Evolutionary conservation across 2,888 invertebrate species (phyloP), one percentile per base, ranked within the genome.

Genomic region (Charanyca ferruginea): DNA sequence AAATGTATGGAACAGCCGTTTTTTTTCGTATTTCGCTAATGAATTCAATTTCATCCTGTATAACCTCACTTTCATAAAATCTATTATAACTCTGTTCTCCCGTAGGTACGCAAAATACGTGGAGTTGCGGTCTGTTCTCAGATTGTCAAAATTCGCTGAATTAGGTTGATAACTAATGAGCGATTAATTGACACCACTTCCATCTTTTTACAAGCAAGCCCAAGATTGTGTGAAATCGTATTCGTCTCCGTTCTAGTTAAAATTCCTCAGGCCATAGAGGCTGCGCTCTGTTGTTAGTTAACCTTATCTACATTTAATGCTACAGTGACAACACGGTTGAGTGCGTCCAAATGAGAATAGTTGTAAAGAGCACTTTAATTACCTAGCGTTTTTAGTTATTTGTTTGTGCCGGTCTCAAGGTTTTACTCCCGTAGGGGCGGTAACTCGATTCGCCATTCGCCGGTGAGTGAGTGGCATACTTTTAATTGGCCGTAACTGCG

Each of bases 401-500:
- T 91, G 90, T 91, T 89, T 89, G 87, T 88, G 83, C 82, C 77
- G 77, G 85, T 88, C 90, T 92, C 90, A 89, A 91, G 90, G 89
- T 81, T 88, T 86, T 80, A 75, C 81, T 87, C 87, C 87, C 85
- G 83, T 77, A 83, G 85, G 84, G 84, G 81, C 84, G 82, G 90
- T 94, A 94, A 94, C 91, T 93, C 88, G 89, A 93, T 94, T 92
- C 89, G 83, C 87, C 79, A 85, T 84, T 87, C 89, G 84, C 89
- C 91, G 90, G 89, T 88, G 90, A 88, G 91, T 89, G 93, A 94
- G 90, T 90, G 90, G 93, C 91, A 92, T 91, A 94, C 95, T 94
- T 95, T 94, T 95, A 95, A 94, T 94, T 95, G 94, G 90, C 93
- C 89, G 90, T 94, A 95, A 95, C 94, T 93, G 90, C 91, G 91